phyloP scores from a whole-genome alignment of 2,797 vertebrate genomes.

The Paedocypris micromegethes region DNA sequence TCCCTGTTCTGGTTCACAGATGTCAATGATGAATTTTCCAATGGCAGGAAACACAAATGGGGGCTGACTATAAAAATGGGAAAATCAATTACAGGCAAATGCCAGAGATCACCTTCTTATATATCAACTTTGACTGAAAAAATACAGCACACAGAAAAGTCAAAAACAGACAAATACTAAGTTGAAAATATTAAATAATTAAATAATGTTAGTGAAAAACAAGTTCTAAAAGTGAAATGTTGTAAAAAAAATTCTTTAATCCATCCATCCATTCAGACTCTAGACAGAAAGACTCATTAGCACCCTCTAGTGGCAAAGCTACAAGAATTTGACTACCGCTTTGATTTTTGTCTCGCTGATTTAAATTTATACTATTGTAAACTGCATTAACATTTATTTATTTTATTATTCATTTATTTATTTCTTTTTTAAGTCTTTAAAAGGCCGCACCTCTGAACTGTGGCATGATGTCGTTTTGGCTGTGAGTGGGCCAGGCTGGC shows the following conservation, averaged over 20 bases:
- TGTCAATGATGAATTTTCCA: background rate
- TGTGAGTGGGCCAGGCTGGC: constrained; percentile 74
- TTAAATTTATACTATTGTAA: too few species aligned
- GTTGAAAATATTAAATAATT: background rate
- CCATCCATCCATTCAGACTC: too few species aligned
- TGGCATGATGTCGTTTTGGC: constrained; percentile 79
- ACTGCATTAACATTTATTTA: too few species aligned
- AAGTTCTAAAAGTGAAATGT: too few species aligned
- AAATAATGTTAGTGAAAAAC: too few species aligned
- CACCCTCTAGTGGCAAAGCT: too few species aligned
- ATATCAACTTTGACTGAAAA: background rate
- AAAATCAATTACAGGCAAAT: constrained; percentile 15
- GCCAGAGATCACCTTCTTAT: background rate
- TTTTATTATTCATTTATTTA: too few species aligned
- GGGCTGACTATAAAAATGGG: constrained; percentile 5
- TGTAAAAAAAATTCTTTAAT: too few species aligned
- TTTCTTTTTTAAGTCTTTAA: too few species aligned
- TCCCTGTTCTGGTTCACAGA: background rate
- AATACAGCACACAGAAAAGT: background rate
- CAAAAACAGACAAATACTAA: constrained; percentile 6
- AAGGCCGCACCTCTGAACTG: constrained; percentile 71
- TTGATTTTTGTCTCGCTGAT: too few species aligned
- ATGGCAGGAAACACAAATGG: constrained; percentile 4
- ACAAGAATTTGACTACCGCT: too few species aligned
- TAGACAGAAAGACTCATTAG: too few species aligned